Conservation (phyloP, 92 coral and sea anemone species). For the Palythoa caribaeorum region DNA sequence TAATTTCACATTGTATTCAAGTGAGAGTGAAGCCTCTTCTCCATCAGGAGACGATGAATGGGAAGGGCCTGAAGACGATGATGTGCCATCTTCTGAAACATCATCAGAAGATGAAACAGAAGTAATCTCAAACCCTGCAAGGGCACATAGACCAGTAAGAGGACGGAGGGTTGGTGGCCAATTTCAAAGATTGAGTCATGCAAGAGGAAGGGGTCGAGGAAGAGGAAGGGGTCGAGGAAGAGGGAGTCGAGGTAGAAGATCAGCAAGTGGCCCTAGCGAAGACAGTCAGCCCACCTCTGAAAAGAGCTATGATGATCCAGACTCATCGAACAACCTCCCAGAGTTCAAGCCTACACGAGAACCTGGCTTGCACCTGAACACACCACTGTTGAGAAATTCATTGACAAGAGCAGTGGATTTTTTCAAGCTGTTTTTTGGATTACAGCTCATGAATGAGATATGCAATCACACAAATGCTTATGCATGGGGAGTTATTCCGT, state of each 20-base stretch:
- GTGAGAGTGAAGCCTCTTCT: too few relatives aligned
- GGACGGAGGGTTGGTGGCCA: slow-evolving; percentile 34
- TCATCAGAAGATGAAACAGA: slow-evolving; percentile 24
- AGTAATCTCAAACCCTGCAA: slow-evolving; percentile 3
- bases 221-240: not conserved
- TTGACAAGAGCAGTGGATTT: slow-evolving; percentile 78
- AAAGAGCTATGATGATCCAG: slow-evolving; percentile 67
- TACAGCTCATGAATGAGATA: slow-evolving; percentile 58
- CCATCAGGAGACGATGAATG: too few relatives aligned
- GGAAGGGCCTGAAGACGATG: too few relatives aligned
- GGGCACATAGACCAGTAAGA: not conserved
- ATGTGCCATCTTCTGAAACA: too few relatives aligned
- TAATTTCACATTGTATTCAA: too few relatives aligned
- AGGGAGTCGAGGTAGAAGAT: not conserved
- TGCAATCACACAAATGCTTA: slow-evolving; percentile 72
- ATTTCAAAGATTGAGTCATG: not conserved
- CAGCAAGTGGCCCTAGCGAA: slow-evolving; percentile 33
- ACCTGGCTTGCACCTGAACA: slow-evolving; percentile 63
- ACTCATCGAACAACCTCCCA: slow-evolving; percentile 61
- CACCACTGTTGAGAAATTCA: slow-evolving; percentile 47
- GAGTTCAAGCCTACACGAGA: slow-evolving; percentile 67
- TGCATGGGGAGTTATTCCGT: slow-evolving; percentile 56
- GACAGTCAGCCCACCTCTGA: slow-evolving; percentile 9
- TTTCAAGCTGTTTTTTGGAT: slow-evolving; percentile 66
- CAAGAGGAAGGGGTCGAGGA: slow-evolving; percentile 12